Evolutionary conservation across 2,113 vertebrate species (phyloP), one percentile per base, ranked within the genome.

Genomic region (Cinclus mexicanus): DNA sequence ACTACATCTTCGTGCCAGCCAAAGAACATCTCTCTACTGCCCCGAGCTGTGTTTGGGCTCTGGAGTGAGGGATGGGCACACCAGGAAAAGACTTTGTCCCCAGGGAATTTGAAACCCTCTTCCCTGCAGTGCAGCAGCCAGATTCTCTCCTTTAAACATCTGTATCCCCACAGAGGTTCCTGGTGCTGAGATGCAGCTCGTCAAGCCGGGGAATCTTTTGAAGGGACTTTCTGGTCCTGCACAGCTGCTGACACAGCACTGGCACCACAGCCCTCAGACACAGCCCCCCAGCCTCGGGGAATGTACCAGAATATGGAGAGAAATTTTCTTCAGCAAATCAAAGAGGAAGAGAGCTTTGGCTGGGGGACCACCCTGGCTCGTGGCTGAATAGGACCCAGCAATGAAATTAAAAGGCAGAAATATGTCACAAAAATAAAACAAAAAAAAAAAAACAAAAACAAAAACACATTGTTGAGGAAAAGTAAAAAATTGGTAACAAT

Each of bases 401-500:
- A 42, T 83, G 60, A 76, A 92, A 90, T 70, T 68, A 86, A 92
- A 94, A 94, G 78, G 44, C 69, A 94, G 85, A 89, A 96, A 81
- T 23, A 83, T 80, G 68, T n/a, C 72, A 79, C 61, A n/a, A 55
- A 82, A 84, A 67, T n/a, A n/a, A n/a, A n/a, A n/a, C n/a, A n/a
- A n/a, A 55, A 37, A 37, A 37, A 37, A 37, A 37, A 37, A 37
- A 37, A 37, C 35, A 37, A 37, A 37, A 37, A n/a, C n/a, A 37
- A 37, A 37, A 7, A 7, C 35, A 37, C 70, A 56, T 60, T 53
- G 33, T 52, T 1, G 33, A 67, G 69, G 46, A 81, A 87, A 69
- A 65, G 80, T 67, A 35, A 77, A 90, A 86, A 70, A 67, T 25
- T n/a, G 21, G 42, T 55, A 71, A 49, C 42, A 56, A 80, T 63